phyloP scores from a whole-genome alignment of 1,140 invertebrate genomes.

The Drosophila kohkoa region DNA sequence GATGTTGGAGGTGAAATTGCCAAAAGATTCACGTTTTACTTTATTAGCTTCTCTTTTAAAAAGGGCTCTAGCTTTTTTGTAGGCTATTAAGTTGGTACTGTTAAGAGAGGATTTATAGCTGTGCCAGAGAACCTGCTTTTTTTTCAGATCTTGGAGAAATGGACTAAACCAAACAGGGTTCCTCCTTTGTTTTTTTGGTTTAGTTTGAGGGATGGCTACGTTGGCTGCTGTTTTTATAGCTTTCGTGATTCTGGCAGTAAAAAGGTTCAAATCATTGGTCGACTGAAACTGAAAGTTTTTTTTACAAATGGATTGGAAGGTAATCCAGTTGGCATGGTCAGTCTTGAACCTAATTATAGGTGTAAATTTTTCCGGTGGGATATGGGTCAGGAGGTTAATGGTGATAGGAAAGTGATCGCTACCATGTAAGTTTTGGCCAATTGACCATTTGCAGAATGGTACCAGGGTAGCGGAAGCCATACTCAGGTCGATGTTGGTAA shows the following conservation, averaged over 20 bases:
- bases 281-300: no score
- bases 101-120: no score
- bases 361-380: no score
- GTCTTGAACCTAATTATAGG: no score
- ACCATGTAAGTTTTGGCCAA: slow-evolving; percentile 12
- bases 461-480: slow-evolving; percentile 16
- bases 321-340: no score
- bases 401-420: slow-evolving; percentile 41
- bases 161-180: background rate
- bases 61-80: slow-evolving; percentile 39
- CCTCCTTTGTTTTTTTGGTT: background rate
- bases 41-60: slow-evolving; percentile 22
- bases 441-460: slow-evolving; percentile 21
- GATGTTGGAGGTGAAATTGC: slow-evolving; percentile 35
- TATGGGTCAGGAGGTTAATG: no score
- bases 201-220: slow-evolving; percentile 19
- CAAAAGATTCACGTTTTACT: slow-evolving; percentile 10
- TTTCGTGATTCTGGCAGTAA: slow-evolving; percentile 14
- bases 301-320: no score
- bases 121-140: no score
- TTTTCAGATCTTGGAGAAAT: no score
- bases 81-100: slow-evolving; percentile 12
- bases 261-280: background rate
- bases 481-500: slow-evolving; percentile 13
- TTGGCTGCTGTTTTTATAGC: slow-evolving; percentile 24